Evolutionary conservation across 2,113 vertebrate genomes (phyloP).

Genomic region (Psettodes erumei): DNA sequence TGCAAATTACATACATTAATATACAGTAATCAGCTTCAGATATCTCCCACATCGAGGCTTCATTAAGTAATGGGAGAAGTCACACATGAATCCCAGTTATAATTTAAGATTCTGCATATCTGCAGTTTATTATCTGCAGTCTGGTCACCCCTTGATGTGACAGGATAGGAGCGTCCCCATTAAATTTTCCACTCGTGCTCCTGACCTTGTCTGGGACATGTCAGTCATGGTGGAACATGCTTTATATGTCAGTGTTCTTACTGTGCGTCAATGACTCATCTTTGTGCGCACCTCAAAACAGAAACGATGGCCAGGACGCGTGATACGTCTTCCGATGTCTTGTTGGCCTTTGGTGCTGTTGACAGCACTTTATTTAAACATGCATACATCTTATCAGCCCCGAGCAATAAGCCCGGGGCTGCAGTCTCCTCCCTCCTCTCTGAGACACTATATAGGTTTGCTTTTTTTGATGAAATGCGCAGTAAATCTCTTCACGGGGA

Average conservation of each 20-base stretch:
- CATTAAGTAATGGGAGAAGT: neutral
- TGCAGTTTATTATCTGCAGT: neutral
- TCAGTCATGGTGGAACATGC: conserved; percentile 1
- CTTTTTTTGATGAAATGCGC: neutral
- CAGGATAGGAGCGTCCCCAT: neutral
- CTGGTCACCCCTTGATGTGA: neutral
- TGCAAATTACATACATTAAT: neutral
- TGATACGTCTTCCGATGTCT: neutral
- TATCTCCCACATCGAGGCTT: conserved; percentile 1
- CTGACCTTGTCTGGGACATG: conserved; percentile 15
- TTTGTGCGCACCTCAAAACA: neutral
- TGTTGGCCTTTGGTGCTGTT: conserved; percentile 14
- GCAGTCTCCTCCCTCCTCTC: neutral
- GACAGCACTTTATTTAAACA: conserved; percentile 35
- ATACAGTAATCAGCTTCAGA: neutral
- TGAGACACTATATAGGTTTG: neutral
- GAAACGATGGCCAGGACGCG: neutral
- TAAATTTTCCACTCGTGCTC: neutral
- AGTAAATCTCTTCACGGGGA: neutral
- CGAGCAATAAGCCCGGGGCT: conserved; percentile 13
- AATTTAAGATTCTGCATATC: conserved; percentile 1
- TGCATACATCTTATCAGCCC: conserved; percentile 20
- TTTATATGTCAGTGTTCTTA: neutral
- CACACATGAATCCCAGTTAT: neutral
- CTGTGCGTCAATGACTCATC: neutral